Evolutionary conservation across 2,888 invertebrate genomes (phyloP), one percentile per base, ranked within the genome.

Genomic region (Oscheius sp.): DNA sequence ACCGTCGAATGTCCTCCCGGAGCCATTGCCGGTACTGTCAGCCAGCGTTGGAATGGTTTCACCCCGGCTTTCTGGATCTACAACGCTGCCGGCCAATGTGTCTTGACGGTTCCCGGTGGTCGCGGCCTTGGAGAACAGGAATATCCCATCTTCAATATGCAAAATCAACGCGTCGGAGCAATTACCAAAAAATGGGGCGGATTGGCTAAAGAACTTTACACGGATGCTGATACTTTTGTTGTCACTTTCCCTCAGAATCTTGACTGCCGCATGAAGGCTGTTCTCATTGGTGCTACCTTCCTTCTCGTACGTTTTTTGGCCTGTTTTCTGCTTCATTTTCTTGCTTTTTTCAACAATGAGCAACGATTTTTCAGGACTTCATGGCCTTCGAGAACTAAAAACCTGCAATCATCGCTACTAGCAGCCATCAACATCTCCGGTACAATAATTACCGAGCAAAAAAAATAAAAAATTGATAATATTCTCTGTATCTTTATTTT

Each of bases 111-210:
- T 29, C n/a, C 9, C 5, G 35, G 5, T 35, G 35, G 35, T 9
- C 9, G 35, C 35, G 35, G 58, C 16, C 58, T 16, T 2, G 29
- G 29, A 25, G 1, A 58, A 58, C n/a, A n/a, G 12, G 58, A 58
- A 27, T 58, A 27, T 27, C 25, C 46, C 16, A 18, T 68, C 12
- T 18, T 12, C 27, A 41, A 25, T 49, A 29, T 29, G 35, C 3
- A 29, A 41, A 25, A 25, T 6, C 13, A 9, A 18, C 12, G 29
- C 1, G n/a, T 68, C 16, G 83, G 83, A 0, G 76, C 76, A 35
- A 77, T 83, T 49, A 76, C 73, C 46, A 83, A 83, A 66, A 76
- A 76, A n/a, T 81, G 81, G 81, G 74, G 76, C 7, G 83, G 83
- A 13, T 69, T 74, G 43, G 63, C 75, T 53, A 56, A 78, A 6